A percentile compares a stretch with the other conserved stretches of the same genome.
Conservation (phyloP, 2,797 vertebrate genomes). For the Aplochiton taeniatus region DNA sequence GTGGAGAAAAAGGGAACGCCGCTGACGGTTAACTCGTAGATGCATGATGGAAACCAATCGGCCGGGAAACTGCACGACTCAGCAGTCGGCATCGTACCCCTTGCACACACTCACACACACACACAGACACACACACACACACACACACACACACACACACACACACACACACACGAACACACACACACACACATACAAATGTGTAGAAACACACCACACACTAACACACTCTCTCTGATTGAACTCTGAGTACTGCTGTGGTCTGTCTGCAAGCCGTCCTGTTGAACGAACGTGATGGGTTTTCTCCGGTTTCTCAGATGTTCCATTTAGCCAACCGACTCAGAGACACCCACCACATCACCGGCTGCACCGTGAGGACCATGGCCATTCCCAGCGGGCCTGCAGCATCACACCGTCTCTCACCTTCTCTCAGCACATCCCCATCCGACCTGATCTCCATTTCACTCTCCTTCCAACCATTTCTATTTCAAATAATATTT, state of each 20-base stretch:
- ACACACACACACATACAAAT: conserved; percentile 1
- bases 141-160: conserved; percentile 24
- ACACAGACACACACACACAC: conserved; percentile 29
- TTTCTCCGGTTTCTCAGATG: too few species aligned
- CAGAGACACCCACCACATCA: too few species aligned
- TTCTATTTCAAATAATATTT: conserved; percentile 20
- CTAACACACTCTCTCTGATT: not conserved
- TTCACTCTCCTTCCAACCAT: conserved; percentile 17
- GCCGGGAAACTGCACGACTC: conserved; percentile 69
- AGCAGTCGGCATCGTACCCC: conserved; percentile 49
- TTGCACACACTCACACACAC: conserved; percentile 26
- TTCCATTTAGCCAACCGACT: too few species aligned
- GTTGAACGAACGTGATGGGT: too few species aligned
- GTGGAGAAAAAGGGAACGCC: conserved; percentile 23
- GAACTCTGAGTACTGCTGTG: too few species aligned
- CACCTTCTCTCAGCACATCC: conserved; percentile 35
- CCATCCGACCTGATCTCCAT: conserved; percentile 24
- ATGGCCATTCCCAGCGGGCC: too few species aligned
- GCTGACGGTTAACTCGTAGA: conserved; percentile 62
- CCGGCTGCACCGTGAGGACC: too few species aligned
- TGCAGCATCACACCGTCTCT: conserved; percentile 17
- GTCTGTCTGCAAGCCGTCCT: too few species aligned
- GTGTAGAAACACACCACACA: conserved; percentile 5
- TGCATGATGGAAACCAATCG: conserved; percentile 74
- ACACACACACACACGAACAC: conserved; percentile 33